These are phyloP conservation scores for Zosterops lateralis DNA, from an alignment of 2,113 vertebrate species.

Conservation along the genomic window DNA sequence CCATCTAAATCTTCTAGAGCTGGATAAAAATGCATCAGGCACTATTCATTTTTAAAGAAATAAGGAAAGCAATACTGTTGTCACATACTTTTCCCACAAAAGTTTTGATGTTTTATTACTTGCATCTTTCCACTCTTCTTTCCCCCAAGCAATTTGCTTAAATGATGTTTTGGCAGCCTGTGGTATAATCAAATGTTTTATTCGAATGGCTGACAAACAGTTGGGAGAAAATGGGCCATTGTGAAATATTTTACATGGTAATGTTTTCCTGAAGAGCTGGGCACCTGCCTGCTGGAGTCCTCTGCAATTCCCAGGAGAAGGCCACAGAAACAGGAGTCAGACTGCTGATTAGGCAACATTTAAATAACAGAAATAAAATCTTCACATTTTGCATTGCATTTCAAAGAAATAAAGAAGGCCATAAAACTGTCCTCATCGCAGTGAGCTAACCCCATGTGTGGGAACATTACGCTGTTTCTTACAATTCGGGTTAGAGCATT, in stretches of 20 bases:
- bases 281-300: constrained; percentile 15
- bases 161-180: background rate
- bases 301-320: background rate
- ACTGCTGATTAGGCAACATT: background rate
- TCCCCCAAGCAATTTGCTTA: background rate
- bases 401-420: constrained; percentile 1
- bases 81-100: background rate
- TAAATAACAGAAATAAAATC: constrained; percentile 29
- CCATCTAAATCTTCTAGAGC: background rate
- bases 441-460: constrained; percentile 1
- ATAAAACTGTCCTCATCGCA: constrained; percentile 38
- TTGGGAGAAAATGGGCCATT: background rate
- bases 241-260: background rate
- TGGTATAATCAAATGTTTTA: background rate
- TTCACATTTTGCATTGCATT: background rate
- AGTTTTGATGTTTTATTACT: background rate
- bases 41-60: background rate
- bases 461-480: background rate
- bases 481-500: background rate
- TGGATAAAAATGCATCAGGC: background rate
- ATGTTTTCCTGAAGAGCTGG: constrained; percentile 12
- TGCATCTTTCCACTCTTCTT: background rate
- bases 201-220: background rate
- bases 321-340: background rate
- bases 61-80: background rate